These are phyloP conservation scores for Pitangus sulphuratus DNA, from an alignment of 2,797 vertebrate genomes.

Conservation along the genomic window DNA sequence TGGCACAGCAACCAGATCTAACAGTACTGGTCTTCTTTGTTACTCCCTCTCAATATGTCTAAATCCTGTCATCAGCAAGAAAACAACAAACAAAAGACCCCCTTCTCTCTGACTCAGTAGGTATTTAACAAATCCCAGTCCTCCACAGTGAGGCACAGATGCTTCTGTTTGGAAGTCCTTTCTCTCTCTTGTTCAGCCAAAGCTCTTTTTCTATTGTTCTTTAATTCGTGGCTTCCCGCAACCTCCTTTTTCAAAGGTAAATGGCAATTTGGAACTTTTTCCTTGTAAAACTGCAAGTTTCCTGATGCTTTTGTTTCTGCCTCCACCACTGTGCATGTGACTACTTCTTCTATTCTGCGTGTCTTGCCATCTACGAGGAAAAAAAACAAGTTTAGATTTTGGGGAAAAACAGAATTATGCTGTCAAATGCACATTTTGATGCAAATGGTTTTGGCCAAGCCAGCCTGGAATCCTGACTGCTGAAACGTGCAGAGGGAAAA, in stretches of 20 bases:
- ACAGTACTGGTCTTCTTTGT: constrained; percentile 13
- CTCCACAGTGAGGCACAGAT: constrained; percentile 79
- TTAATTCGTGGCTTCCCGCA: constrained; percentile 40
- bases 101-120: constrained; percentile 80
- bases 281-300: constrained; percentile 88
- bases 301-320: constrained; percentile 55
- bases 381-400: neutral
- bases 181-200: constrained; percentile 68
- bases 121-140: constrained; percentile 90
- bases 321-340: constrained; percentile 39
- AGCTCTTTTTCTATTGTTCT: constrained; percentile 78
- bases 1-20: constrained; percentile 52
- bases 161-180: constrained; percentile 77
- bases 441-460: neutral
- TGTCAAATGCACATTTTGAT: neutral
- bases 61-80: constrained; percentile 52
- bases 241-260: constrained; percentile 51
- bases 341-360: constrained; percentile 27
- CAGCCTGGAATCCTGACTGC: neutral
- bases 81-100: constrained; percentile 46
- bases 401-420: neutral
- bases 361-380: constrained; percentile 81
- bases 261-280: constrained; percentile 56
- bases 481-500: neutral
- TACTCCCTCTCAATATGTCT: neutral